These are phyloP conservation scores for Eidolon helvum DNA, from an alignment of 2,113 vertebrate genomes.

Conservation along the genomic window DNA sequence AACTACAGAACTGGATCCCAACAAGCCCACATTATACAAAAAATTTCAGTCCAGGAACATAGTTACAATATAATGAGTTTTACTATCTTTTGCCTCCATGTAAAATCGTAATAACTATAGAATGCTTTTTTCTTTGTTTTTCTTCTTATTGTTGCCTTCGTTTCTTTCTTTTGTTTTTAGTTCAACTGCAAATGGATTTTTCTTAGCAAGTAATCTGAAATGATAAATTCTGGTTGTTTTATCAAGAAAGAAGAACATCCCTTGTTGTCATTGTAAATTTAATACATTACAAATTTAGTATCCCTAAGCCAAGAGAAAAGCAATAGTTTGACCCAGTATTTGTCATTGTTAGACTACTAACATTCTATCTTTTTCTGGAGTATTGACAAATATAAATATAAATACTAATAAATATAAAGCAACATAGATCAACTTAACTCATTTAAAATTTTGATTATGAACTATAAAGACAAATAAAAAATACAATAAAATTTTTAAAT, in stretches of 20 bases:
- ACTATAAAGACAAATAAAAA: background rate
- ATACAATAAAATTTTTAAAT: background rate
- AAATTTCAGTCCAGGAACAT: background rate
- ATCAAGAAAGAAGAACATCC: background rate
- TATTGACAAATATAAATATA: background rate
- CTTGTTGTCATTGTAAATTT: background rate
- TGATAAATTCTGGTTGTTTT: background rate
- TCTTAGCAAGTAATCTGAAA: background rate
- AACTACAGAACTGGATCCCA: background rate
- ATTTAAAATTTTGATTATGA: conserved; percentile 9
- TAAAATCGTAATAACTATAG: background rate
- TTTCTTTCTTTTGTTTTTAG: background rate
- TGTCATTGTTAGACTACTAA: background rate
- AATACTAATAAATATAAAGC: background rate
- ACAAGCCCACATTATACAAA: background rate
- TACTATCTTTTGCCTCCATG: background rate
- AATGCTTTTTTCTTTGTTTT: background rate
- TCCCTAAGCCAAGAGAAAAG: background rate
- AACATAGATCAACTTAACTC: background rate
- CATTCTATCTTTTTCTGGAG: background rate
- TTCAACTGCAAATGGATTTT: background rate
- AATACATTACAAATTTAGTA: background rate
- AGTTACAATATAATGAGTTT: background rate
- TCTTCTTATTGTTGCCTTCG: background rate
- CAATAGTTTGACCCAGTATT: background rate